phyloP scores from a whole-genome alignment of 1,140 invertebrate genomes.

The Halesus radiatus region DNA sequence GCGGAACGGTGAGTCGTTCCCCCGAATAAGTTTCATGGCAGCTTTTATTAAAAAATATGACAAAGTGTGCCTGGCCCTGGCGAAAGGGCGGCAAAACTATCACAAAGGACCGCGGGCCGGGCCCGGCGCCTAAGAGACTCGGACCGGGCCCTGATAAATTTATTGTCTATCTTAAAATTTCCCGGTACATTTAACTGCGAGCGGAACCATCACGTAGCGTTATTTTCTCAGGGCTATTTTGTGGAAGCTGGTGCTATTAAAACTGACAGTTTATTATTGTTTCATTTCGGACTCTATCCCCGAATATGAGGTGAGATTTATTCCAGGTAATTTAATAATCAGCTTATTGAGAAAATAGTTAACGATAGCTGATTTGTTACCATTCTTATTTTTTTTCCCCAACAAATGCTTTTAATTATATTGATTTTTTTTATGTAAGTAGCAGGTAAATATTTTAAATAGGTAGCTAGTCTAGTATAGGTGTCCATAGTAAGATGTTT shows the following conservation, averaged over 20 bases:
- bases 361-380: too few species aligned
- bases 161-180: constrained; percentile 49
- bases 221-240: constrained; percentile 14
- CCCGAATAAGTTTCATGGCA: constrained; percentile 43
- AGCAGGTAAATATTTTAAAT: too few species aligned
- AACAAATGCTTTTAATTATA: too few species aligned
- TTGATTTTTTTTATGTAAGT: too few species aligned
- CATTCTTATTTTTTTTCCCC: too few species aligned
- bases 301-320: constrained; percentile 6
- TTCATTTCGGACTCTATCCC: constrained; percentile 7
- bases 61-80: constrained; percentile 6
- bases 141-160: constrained; percentile 18
- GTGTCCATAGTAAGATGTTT: too few species aligned
- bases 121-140: neutral
- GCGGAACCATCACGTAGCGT: constrained; percentile 25
- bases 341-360: too few species aligned
- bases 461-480: too few species aligned
- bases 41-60: constrained; percentile 47
- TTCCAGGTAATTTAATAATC: neutral
- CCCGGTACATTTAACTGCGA: constrained; percentile 35
- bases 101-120: constrained; percentile 17
- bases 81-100: constrained; percentile 5
- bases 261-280: constrained; percentile 37
- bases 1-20: neutral
- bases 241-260: constrained; percentile 31